Conservation (phyloP, 2,888 invertebrate species). For the Ptilodon capucinus region DNA sequence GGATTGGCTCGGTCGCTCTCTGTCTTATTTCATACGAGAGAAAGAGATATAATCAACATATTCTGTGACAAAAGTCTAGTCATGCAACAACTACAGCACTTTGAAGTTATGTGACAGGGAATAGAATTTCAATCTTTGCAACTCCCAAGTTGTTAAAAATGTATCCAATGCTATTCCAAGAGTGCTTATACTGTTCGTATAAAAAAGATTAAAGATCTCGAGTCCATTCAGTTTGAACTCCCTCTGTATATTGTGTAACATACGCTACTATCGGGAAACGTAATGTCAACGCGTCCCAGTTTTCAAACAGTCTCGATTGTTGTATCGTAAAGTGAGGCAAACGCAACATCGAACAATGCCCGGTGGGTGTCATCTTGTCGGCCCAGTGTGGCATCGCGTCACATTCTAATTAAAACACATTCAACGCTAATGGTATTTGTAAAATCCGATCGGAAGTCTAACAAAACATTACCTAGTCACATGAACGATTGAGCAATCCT, state of each 20-base stretch:
- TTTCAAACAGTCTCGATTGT: constrained; percentile 43
- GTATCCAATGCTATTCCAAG: constrained; percentile 6
- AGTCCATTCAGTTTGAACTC: constrained; percentile 9
- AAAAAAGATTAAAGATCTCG: constrained; percentile 24
- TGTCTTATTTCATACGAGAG: too few relatives aligned
- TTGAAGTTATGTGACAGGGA: constrained; percentile 24
- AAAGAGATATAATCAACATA: too few relatives aligned
- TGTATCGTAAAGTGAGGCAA: not conserved
- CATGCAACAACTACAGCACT: too few relatives aligned
- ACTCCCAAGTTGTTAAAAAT: constrained; percentile 6
- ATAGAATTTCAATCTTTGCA: constrained; percentile 8
- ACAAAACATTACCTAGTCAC: constrained; percentile 48
- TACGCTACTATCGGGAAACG: constrained; percentile 5
- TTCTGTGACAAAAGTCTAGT: too few relatives aligned
- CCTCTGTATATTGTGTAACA: constrained; percentile 19
- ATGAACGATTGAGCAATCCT: constrained; percentile 68
- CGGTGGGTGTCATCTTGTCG: constrained; percentile 10
- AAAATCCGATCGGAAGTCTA: constrained; percentile 38
- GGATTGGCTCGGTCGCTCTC: too few relatives aligned
- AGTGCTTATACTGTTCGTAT: constrained; percentile 8
- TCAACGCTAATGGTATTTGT: constrained; percentile 3
- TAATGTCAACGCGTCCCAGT: constrained; percentile 31
- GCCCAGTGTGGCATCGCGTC: constrained; percentile 4
- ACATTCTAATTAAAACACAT: constrained; percentile 3
- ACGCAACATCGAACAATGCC: constrained; percentile 23